Base-by-base conservation (phyloP, 2,113 vertebrate genomes). In the Amia ocellicauda region DNA sequence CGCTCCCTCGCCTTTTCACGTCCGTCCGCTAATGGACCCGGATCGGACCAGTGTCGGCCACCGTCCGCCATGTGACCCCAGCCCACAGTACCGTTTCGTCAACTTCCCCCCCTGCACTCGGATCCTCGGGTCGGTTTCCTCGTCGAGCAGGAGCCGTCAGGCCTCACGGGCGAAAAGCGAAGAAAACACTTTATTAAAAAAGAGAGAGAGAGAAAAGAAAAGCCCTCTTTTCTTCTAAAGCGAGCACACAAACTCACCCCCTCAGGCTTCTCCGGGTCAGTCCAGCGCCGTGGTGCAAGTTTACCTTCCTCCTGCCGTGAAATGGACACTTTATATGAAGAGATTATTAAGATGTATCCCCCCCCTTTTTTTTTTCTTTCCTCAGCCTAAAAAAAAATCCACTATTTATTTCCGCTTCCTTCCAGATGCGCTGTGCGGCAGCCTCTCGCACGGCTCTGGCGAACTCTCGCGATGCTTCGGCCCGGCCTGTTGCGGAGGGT, bases 391-490 rank as follows among this genome's bases (percentile, higher is more conserved):
- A 76, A 71, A 26, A 7, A 14, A 53, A 81, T 16, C 71, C 76
- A 72, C n/a, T 41, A n/a, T 62, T 73, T 57, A 76, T 86, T 86
- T 88, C 85, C 86, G 86, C 77, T 88, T 88, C 83, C 85, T 83
- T 67, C 73, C 74, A 52, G 68, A n/a, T 62, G 80, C 80, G 69
- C 50, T 70, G 41, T 54, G 47, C 54, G 23, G 36, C 43, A 23
- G 43, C 55, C 7, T 59, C 29, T 22, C 20, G 26, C 7, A 22
- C 47, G n/a, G 28, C 19, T 31, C 43, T 27, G 9, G 22, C 16
- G 7, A 59, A 42, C 41, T 52, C 64, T 66, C 64, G 64, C 64
- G 64, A 66, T 20, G 28, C n/a, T 20, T 45, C 31, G 17, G 8
- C 45, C 1, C n/a, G 27, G 45, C 28, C 28, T 43, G 27, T 36